Base-by-base conservation (phyloP, 2,113 vertebrate genomes). In the Otolemur garnettii region DNA sequence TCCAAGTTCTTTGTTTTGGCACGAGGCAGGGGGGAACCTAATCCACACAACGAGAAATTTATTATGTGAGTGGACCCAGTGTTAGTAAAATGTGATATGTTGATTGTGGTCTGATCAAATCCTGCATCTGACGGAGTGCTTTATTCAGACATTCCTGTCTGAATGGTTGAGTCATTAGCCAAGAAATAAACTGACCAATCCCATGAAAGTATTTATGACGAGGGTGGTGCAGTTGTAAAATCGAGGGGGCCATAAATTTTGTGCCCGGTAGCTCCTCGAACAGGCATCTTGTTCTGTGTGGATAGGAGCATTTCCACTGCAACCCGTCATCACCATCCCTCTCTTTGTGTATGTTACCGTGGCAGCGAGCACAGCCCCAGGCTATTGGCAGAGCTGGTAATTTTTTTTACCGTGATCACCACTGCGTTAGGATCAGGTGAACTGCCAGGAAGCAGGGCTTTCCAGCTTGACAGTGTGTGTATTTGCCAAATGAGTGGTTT, bases 51-150 rank as follows among this genome's bases (percentile, higher is more conserved):
- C 91, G 78, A 87, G 90, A 96, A 98, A 96, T 84, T 79, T 35
- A 95, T 97, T 96, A 92, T 95, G 85, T 95, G 90, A 96, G 78
- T 94, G 74, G 93, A 97, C 95, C 90, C 91, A 33, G 62, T 74
- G 80, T 96, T 87, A 89, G 96, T 97, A 59, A 98, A 97, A 97
- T 92, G 93, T 96, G 91, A 96, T 94, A 66, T 92, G 92, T 97
- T 96, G 97, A 96, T 97, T 97, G 85, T 21, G 18, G 21, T 96
- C 96, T 96, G 94, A 97, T 97, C 95, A 97, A 97, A 98, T 93
- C 95, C 92, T 84, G 87, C 87, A 77, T 97, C 88, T 86, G 62
- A 59, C 8, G 66, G 96, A 97, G 88, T 83, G 30, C 55, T 97
- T 77, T 95, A 83, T 92, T 53, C 79, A 91, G 79, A 82, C 30